A percentile compares a stretch with the other conserved stretches of the same genome.
Evolutionary conservation across 2,113 vertebrate genomes (phyloP).

Genomic region (Paradisaea rubra): DNA sequence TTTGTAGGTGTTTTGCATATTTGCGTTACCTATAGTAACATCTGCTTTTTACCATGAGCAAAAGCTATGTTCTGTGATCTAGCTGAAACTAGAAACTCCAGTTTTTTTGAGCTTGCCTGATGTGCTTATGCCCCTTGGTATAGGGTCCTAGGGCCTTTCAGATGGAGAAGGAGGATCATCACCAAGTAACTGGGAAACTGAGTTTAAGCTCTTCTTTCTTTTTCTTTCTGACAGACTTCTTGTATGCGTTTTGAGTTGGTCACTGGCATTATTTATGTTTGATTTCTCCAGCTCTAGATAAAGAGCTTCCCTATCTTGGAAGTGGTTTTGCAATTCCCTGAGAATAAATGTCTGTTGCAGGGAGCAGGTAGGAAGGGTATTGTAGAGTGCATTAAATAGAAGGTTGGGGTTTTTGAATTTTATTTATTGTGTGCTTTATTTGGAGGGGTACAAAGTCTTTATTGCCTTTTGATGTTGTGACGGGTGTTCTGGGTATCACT

Average conservation of each 20-base stretch:
- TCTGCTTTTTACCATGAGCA: not conserved
- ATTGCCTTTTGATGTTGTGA: not conserved
- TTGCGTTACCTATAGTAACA: not conserved
- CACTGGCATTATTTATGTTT: not conserved
- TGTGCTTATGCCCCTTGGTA: not conserved
- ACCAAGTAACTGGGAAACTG: not conserved
- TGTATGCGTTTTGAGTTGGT: not conserved
- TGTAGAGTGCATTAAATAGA: not conserved
- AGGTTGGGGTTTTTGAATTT: accelerated
- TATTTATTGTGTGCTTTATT: not conserved
- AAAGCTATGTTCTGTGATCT: not conserved
- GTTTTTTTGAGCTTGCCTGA: not conserved
- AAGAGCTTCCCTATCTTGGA: not conserved
- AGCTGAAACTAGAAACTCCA: not conserved
- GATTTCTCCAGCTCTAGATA: not conserved
- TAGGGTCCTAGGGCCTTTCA: not conserved
- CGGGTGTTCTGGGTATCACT: not conserved
- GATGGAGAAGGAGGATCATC: not conserved
- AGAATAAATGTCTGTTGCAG: not conserved
- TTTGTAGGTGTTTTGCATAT: not conserved
- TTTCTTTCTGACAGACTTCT: not conserved
- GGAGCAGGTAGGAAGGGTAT: not conserved
- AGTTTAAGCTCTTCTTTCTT: not conserved
- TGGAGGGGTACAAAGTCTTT: not conserved
- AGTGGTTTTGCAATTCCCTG: not conserved